Conservation (phyloP, 1,140 invertebrate genomes). For the Drosophila obscura region DNA sequence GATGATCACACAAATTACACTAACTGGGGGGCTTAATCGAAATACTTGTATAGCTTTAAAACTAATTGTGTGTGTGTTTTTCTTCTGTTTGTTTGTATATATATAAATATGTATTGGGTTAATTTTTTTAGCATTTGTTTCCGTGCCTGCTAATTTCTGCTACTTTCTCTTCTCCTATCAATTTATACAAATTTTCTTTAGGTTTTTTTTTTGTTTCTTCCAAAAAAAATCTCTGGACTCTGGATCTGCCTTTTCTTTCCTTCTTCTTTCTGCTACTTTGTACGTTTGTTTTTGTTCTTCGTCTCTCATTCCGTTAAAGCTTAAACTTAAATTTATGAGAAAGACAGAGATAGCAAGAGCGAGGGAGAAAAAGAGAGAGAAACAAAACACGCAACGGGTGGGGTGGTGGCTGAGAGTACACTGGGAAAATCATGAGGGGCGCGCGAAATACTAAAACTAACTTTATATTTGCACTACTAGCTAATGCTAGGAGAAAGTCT, state of each 20-base stretch:
- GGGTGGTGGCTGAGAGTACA: neutral
- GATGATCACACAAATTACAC: no score
- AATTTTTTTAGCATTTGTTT: no score
- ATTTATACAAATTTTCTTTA: constrained; percentile 7
- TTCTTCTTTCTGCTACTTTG: constrained; percentile 26
- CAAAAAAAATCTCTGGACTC: neutral
- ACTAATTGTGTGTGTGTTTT: no score
- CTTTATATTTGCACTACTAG: constrained; percentile 44
- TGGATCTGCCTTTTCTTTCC: neutral
- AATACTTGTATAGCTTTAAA: no score
- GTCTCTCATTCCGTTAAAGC: constrained; percentile 51
- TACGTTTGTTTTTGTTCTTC: constrained; percentile 28
- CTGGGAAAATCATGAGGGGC: constrained; percentile 22
- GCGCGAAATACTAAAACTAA: constrained; percentile 18
- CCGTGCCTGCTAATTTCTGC: no score
- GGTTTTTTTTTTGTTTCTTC: neutral
- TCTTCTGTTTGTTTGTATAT: no score
- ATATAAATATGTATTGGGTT: no score
- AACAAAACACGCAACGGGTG: neutral
- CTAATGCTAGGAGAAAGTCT: constrained; percentile 31
- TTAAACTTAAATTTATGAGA: constrained; percentile 46
- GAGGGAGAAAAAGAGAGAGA: neutral
- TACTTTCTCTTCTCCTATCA: no score
- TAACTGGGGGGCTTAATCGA: no score
- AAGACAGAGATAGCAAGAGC: constrained; percentile 35